Conservation (phyloP, 2,888 invertebrate genomes). For the Nasonovia ribisnigri region DNA sequence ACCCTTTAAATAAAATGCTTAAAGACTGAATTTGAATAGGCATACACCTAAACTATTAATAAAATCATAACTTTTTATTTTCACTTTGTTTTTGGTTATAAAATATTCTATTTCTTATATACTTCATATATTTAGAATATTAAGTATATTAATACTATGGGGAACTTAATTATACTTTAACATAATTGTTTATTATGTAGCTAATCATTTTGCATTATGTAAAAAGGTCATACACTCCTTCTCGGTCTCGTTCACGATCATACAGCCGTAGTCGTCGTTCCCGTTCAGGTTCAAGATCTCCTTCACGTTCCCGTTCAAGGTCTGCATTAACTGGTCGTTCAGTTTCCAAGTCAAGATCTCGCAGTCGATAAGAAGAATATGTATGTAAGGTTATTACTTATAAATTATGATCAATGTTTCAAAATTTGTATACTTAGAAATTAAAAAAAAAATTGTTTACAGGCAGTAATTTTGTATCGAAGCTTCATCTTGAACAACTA, state of each 20-base stretch:
- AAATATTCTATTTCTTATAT: not conserved
- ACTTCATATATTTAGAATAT: not conserved
- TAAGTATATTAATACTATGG: not conserved
- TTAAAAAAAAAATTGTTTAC: not conserved
- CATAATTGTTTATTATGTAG: not conserved
- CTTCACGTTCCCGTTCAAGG: slow-evolving; percentile 71
- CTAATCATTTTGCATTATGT: slow-evolving; percentile 40
- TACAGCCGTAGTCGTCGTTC: slow-evolving; percentile 70
- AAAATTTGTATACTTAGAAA: not conserved
- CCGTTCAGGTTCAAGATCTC: slow-evolving; percentile 72
- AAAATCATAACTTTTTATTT: not conserved
- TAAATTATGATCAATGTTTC: not conserved
- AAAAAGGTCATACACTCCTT: slow-evolving; percentile 60
- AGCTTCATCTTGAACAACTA: slow-evolving; percentile 31
- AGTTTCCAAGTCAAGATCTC: slow-evolving; percentile 70
- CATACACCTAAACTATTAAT: not conserved
- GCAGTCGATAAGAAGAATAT: slow-evolving; percentile 67
- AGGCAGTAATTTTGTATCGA: slow-evolving; percentile 45
- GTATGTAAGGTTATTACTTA: not conserved
- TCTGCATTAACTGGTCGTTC: slow-evolving; percentile 73
- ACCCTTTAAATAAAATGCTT: not conserved
- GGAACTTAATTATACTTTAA: not conserved
- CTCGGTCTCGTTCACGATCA: slow-evolving; percentile 70
- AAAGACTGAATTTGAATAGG: not conserved
- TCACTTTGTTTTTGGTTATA: not conserved